A percentile compares a stretch with the other conserved stretches of the same genome.
phyloP scores from a whole-genome alignment of 2,797 vertebrate genomes.

The Xerus rutilus region DNA sequence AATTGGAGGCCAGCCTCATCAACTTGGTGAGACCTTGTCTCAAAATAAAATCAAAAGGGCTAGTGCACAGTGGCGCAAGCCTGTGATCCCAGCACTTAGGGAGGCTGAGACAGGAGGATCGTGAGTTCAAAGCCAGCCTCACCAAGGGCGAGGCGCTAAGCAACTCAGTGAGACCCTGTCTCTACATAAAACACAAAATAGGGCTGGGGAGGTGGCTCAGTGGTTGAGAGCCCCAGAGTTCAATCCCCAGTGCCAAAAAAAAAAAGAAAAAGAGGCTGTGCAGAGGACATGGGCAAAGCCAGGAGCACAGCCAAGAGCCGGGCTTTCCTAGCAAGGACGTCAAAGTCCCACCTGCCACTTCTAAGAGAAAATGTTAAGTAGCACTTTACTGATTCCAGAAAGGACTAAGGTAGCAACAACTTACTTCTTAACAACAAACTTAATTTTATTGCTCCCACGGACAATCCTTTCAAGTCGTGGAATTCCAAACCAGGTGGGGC shows the following conservation, averaged over 20 bases:
- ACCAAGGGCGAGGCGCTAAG: too few relatives aligned
- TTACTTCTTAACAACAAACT: slow-evolving; percentile 90
- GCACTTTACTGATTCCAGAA: neutral
- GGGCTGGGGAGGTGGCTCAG: neutral
- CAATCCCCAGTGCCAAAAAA: too few relatives aligned
- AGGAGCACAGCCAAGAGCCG: neutral
- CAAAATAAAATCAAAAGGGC: too few relatives aligned
- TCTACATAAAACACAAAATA: too few relatives aligned
- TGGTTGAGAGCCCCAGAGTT: too few relatives aligned
- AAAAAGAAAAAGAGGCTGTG: neutral
- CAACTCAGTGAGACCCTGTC: too few relatives aligned
- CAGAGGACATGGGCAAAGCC: neutral
- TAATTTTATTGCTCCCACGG: slow-evolving; percentile 88
- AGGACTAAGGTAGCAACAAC: neutral
- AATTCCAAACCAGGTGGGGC: slow-evolving; percentile 92
- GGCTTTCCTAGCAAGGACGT: neutral
- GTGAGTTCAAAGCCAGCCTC: too few relatives aligned
- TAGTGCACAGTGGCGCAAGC: too few relatives aligned
- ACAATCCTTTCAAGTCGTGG: slow-evolving; percentile 91
- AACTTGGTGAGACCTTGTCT: too few relatives aligned
- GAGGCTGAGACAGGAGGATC: too few relatives aligned
- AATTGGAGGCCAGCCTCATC: too few relatives aligned
- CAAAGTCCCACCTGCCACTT: neutral
- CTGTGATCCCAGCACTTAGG: neutral
- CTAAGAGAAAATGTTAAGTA: neutral